Conservation (phyloP, 2,888 invertebrate species). For the Eubasilissa splendida region DNA sequence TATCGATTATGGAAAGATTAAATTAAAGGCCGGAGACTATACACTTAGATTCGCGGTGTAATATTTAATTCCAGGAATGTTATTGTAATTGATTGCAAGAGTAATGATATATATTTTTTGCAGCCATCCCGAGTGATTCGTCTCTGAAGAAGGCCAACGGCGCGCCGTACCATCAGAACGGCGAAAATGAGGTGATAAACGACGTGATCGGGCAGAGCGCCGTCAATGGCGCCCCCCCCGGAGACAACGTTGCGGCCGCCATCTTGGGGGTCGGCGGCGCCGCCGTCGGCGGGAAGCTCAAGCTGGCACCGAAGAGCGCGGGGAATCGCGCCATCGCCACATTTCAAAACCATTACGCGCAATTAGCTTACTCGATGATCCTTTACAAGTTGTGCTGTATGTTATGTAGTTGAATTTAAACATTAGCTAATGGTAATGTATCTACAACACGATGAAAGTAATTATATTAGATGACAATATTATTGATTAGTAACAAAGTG, state of each 20-base stretch:
- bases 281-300: slow-evolving; percentile 49
- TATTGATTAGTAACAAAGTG: too few species aligned
- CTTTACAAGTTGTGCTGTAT: neutral
- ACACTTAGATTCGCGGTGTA: neutral
- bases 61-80: neutral
- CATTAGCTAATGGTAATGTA: too few species aligned
- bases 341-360: neutral
- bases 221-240: slow-evolving; percentile 37
- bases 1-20: too few species aligned
- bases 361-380: neutral
- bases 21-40: too few species aligned
- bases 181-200: slow-evolving; percentile 52
- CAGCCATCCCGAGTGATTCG: slow-evolving; percentile 49
- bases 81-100: neutral
- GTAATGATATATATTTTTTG: neutral
- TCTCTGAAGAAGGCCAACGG: slow-evolving; percentile 29
- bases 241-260: slow-evolving; percentile 55
- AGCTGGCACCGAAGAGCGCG: slow-evolving; percentile 39
- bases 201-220: slow-evolving; percentile 35
- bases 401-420: neutral
- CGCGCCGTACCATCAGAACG: slow-evolving; percentile 30
- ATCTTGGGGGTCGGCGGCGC: slow-evolving; percentile 50
- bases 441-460: too few species aligned
- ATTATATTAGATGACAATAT: too few species aligned
- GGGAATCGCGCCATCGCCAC: slow-evolving; percentile 21